These are phyloP conservation scores for Pseudoatta argentina DNA, from an alignment of 1,140 invertebrate genomes.

Conservation along the genomic window DNA sequence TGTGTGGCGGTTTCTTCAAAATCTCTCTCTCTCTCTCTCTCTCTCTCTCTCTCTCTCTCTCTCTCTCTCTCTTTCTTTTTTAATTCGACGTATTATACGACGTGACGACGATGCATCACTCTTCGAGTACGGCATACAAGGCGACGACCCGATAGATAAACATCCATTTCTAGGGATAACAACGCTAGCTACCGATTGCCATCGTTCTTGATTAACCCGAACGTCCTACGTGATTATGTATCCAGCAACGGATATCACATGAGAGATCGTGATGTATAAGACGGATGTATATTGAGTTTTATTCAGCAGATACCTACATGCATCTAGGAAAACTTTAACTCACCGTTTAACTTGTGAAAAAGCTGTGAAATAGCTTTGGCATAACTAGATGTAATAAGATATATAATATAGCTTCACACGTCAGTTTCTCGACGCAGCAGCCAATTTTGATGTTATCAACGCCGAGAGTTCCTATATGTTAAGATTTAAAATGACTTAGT, in stretches of 20 bases:
- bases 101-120: slow-evolving; percentile 30
- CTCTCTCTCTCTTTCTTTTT: not conserved
- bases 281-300: not conserved
- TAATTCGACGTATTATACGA: slow-evolving; percentile 21
- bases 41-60: not conserved
- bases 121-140: slow-evolving; percentile 11
- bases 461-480: not conserved
- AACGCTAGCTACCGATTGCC: slow-evolving; percentile 15
- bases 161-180: slow-evolving; percentile 49
- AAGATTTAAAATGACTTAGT: slow-evolving; percentile 20
- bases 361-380: not conserved
- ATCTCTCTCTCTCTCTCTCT: not conserved
- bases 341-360: not conserved
- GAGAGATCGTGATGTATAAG: not conserved
- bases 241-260: not conserved
- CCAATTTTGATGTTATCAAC: slow-evolving; percentile 23
- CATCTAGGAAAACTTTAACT: not conserved
- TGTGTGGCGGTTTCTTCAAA: slow-evolving; percentile 3
- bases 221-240: not conserved
- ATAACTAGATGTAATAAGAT: not conserved
- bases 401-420: not conserved
- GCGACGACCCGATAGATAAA: slow-evolving; percentile 41
- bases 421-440: not conserved
- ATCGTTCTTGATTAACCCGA: slow-evolving; percentile 60
- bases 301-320: not conserved